Percentiles rank a stretch among this genome's conserved stretches.
Conservation (phyloP, 2,797 vertebrate genomes). For the Eutrigla gurnardus region DNA sequence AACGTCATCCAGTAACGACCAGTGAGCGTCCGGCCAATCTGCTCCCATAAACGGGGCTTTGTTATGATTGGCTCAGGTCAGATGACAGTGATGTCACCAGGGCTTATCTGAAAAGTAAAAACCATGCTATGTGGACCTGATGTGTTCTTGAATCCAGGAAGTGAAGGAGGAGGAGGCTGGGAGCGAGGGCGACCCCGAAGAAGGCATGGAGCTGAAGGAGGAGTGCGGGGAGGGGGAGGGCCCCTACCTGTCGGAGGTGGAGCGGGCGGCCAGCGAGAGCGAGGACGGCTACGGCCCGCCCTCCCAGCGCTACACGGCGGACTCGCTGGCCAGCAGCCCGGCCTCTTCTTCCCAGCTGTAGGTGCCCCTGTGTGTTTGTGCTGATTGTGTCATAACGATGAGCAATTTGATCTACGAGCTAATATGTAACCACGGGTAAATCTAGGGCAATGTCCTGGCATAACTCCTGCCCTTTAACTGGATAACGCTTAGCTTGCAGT, state of each 20-base stretch:
- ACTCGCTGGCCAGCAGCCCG: constrained; percentile 98
- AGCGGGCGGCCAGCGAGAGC: constrained; percentile 96
- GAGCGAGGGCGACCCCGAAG: constrained; percentile 88
- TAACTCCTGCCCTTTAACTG: constrained; percentile 21
- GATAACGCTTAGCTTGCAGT: constrained; percentile 33
- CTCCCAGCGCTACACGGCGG: constrained; percentile 94
- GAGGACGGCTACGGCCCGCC: constrained; percentile 97
- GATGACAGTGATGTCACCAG: too few species aligned
- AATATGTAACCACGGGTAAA: background rate
- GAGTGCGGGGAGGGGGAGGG: constrained; percentile 92
- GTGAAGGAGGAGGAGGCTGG: constrained; percentile 96
- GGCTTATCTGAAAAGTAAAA: too few species aligned
- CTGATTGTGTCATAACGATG: background rate
- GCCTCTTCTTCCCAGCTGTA: constrained; percentile 99
- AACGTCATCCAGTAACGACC: too few species aligned
- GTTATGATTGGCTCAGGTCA: too few species aligned
- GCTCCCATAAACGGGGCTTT: too few species aligned
- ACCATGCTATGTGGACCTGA: too few species aligned
- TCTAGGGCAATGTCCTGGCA: background rate
- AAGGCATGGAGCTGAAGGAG: constrained; percentile 94
- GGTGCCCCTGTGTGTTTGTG: constrained; percentile 69
- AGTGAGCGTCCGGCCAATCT: too few species aligned
- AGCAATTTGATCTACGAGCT: background rate
- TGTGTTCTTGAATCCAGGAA: constrained; percentile 76
- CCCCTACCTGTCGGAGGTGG: constrained; percentile 95